Percentiles rank a stretch among this genome's conserved stretches.
phyloP scores from a whole-genome alignment of 64 coral and sea anemone species.

The Trachythela sp. region DNA sequence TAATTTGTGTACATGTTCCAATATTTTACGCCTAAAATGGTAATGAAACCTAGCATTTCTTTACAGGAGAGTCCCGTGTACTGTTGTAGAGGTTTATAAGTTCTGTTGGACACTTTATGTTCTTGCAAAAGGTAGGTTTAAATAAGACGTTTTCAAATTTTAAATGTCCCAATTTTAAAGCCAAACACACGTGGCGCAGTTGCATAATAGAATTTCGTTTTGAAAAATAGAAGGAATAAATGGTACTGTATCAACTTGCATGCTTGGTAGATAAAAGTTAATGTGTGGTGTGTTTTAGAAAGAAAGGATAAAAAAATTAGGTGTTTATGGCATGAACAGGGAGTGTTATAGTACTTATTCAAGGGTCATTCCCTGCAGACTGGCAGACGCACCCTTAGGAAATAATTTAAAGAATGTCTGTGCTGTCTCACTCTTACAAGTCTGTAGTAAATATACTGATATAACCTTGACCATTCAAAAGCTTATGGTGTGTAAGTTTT shows the following conservation, averaged over 20 bases:
- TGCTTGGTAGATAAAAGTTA: neutral
- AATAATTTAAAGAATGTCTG: neutral
- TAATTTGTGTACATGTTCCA: too few relatives aligned
- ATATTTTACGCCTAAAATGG: conserved; percentile 18
- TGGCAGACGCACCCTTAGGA: neutral
- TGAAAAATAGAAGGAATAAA: neutral
- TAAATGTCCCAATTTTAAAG: neutral
- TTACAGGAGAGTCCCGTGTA: conserved; percentile 80
- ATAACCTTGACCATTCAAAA: neutral
- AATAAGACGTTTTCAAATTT: neutral
- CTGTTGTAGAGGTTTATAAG: conserved; percentile 75
- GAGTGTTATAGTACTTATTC: neutral
- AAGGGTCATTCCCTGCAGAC: neutral
- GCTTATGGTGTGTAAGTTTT: too few relatives aligned
- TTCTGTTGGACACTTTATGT: conserved; percentile 98
- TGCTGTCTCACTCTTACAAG: neutral
- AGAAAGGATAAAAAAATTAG: too few relatives aligned
- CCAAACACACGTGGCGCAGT: neutral
- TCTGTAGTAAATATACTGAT: neutral
- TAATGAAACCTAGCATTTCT: conserved; percentile 28
- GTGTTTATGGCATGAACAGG: neutral
- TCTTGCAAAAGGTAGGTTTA: conserved; percentile 83
- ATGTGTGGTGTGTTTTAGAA: neutral
- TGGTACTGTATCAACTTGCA: neutral
- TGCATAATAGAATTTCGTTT: neutral